Base-by-base conservation (phyloP, 2,797 vertebrate species). In the Decapterus maruadsi region DNA sequence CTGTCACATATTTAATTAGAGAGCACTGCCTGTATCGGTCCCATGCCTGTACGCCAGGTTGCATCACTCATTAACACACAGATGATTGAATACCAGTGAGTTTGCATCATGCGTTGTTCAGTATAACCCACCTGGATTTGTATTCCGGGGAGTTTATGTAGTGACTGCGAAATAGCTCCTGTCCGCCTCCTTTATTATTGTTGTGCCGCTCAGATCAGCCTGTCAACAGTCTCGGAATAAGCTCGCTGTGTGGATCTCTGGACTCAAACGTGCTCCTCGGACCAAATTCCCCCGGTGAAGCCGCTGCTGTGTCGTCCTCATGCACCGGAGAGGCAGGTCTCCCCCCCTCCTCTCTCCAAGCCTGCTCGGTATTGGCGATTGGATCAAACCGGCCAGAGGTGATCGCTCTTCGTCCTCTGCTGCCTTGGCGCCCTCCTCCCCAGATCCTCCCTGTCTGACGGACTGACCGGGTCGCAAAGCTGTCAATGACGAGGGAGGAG, bases 401-500 rank as follows among this genome's bases (percentile, higher is more conserved):
- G 93, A 90, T 92, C 89, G 87, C 86, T 87, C 78, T 57, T 84
- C 87, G 75, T 90, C 86, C 80, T 85, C 87, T 86, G 68, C 77
- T 78, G 81, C 77, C 85, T 74, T 43, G 80, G 86, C 82, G 85
- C 85, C 73, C 87, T 90, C 82, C 87, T 90, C 81, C 86, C 75
- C 87, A 81, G 86, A 90, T 90, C 89, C 91, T 89, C 88, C 78
- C 82, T 56, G 90, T 83, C 83, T 93, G 91, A 91, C 89, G 88
- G 91, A 92, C 72, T 85, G 91, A 91, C 88, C 91, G 86, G 87
- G 90, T 90, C 90, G 83, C 92, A 78, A 59, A 90, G 89, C 93
- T 94, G 94, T 94, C 92, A 92, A 68, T 89, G 87, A 85, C 75
- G 80, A 85, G 68, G 83, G 77, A 59, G 86, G 81, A 56, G 67